Base-by-base conservation (phyloP, 1,140 invertebrate genomes). In the Manduca sexta region DNA sequence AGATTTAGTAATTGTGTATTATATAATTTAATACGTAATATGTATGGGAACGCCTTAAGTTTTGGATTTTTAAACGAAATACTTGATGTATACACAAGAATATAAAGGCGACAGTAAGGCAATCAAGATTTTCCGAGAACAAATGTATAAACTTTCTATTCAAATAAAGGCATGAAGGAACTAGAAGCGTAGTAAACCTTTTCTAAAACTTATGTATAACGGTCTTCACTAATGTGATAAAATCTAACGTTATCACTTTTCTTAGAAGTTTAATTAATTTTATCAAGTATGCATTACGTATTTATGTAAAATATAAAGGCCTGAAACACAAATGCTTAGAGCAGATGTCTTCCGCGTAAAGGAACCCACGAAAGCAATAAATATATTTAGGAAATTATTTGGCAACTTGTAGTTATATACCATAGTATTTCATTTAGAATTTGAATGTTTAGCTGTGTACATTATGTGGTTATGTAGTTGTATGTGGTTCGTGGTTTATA, bases 311-410 rank as follows among this genome's bases (percentile, higher is more conserved):
- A 15, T 18, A 21, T 45, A 26, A 16, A 26, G 21, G 21, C 21
- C 21, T 26, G 21, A 26, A 26, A 26, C 21, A 12, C 46, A 38
- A 5, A 45, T 15, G 55, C 49, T 53, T 53, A 60, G 53, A 52
- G 52, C 40, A 50, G 37, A 56, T 49, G 67, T 70, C 67, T 70
- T 70, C 67, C 67, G 56, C 51, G 21, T 57, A 29, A 58, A 50
- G 60, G 48, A 64, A 61, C 43, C 60, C 51, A 44, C 35, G 34
- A 58, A 60, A 70, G 67, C 67, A 70, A 70, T 70, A 70, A 62
- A 40, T 67, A 64, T 58, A 52, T 64, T 34, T 67, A 64, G 48
- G n/a, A 63, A 41, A 44, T 56, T 61, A 30, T 64, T 52, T 54
- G 48, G 42, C 47, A 46, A 43, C 51, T 40, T 40, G 16, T 10